phyloP scores from a whole-genome alignment of 2,797 vertebrate species.

The Gymnopithys bicolor region DNA sequence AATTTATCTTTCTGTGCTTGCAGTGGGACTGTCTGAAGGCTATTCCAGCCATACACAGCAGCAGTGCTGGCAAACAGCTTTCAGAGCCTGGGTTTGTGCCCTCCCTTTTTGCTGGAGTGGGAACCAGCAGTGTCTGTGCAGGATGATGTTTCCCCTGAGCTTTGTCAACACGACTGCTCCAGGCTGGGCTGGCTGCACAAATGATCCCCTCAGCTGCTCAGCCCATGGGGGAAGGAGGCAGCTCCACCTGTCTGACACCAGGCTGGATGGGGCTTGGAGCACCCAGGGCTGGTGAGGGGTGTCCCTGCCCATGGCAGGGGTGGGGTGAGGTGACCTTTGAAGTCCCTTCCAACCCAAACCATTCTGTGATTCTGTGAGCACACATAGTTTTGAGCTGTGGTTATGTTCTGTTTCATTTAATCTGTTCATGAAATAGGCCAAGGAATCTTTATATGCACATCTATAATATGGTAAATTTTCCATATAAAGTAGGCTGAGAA shows the following conservation, averaged over 20 bases:
- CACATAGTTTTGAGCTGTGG: neutral
- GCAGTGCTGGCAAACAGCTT: neutral
- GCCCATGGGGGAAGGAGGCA: neutral
- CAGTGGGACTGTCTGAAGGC: neutral
- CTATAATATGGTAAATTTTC: neutral
- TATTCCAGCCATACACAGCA: neutral
- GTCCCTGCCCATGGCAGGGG: neutral
- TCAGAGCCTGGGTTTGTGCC: neutral
- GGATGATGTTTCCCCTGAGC: neutral
- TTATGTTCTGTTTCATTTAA: neutral
- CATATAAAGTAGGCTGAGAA: neutral
- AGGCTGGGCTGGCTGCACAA: neutral
- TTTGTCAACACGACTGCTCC: neutral
- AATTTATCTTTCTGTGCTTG: neutral
- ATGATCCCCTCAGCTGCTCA: neutral
- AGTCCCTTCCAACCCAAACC: neutral
- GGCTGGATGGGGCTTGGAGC: neutral
- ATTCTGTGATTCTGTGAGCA: neutral
- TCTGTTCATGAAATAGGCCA: neutral
- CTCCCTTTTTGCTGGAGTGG: neutral
- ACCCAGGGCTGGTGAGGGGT: neutral
- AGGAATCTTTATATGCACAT: neutral
- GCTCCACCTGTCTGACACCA: neutral
- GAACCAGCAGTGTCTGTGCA: neutral
- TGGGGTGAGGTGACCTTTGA: neutral